These are phyloP conservation scores for Drosophila demipolita DNA, from an alignment of 2,888 invertebrate genomes.

Conservation along the genomic window DNA sequence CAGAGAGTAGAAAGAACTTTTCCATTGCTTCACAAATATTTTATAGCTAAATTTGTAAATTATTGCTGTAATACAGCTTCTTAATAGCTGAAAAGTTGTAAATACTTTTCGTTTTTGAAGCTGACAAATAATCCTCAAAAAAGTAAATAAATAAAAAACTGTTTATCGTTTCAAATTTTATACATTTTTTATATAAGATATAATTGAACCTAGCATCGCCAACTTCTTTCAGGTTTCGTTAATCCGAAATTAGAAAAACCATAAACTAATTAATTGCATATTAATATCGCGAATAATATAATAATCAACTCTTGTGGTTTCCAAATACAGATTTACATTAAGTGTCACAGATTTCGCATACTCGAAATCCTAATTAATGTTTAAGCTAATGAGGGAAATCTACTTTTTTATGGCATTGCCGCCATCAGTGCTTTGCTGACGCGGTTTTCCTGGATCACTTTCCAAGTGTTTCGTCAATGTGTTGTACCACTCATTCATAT, in stretches of 20 bases:
- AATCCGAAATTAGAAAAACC: constrained; percentile 7
- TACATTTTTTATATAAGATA: neutral
- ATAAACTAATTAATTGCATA: constrained; percentile 21
- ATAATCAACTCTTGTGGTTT: constrained; percentile 16
- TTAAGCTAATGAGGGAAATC: neutral
- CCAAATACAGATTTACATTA: constrained; percentile 69
- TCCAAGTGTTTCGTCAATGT: constrained; percentile 70
- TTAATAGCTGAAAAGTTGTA: neutral
- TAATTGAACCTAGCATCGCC: neutral
- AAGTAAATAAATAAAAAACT: no score
- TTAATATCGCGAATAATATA: constrained; percentile 38
- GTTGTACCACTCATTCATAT: constrained; percentile 82
- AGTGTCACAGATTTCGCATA: neutral
- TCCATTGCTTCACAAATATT: constrained; percentile 2
- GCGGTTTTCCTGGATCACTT: constrained; percentile 8
- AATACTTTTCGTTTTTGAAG: neutral
- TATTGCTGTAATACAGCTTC: neutral
- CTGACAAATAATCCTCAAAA: neutral
- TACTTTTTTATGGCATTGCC: constrained; percentile 47
- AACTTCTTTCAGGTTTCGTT: neutral
- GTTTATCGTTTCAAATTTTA: no score
- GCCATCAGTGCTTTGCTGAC: neutral
- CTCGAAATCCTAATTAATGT: neutral
- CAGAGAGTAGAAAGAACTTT: neutral
- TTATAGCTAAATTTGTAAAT: neutral